phyloP scores from a whole-genome alignment of 2,888 invertebrate genomes.

The Drosophila subsilvestris region DNA sequence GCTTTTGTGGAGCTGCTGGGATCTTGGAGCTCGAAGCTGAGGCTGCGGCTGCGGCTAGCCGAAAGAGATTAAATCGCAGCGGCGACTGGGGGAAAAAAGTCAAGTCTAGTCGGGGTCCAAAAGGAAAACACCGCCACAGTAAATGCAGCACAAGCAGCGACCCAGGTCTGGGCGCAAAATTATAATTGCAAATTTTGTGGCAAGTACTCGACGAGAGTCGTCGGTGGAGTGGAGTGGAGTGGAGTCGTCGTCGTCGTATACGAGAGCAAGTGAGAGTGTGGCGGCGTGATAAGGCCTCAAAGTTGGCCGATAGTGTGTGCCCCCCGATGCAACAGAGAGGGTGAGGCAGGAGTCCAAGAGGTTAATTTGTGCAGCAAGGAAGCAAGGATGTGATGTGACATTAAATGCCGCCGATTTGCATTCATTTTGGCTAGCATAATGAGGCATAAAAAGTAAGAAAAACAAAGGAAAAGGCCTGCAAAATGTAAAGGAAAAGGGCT shows the following conservation, averaged over 20 bases:
- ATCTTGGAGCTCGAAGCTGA: constrained; percentile 50
- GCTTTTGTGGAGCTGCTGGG: constrained; percentile 43
- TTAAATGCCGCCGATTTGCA: constrained; percentile 76
- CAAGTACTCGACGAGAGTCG: constrained; percentile 24
- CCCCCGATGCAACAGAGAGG: constrained; percentile 5
- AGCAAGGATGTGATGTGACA: constrained; percentile 58
- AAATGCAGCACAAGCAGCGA: constrained; percentile 18
- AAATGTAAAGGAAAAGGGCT: not conserved
- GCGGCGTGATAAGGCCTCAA: constrained; percentile 70
- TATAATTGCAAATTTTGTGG: constrained; percentile 77
- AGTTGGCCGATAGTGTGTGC: constrained; percentile 57
- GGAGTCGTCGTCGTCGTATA: not conserved
- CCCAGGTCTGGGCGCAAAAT: constrained; percentile 68
- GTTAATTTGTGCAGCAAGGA: constrained; percentile 11
- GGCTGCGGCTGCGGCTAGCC: constrained; percentile 50
- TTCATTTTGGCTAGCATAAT: constrained; percentile 72
- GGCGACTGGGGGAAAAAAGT: constrained; percentile 39
- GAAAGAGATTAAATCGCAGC: constrained; percentile 39
- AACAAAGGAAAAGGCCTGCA: not conserved
- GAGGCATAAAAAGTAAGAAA: constrained; percentile 34
- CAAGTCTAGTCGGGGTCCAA: constrained; percentile 49
- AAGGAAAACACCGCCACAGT: constrained; percentile 68
- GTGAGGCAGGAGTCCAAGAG: constrained; percentile 1
- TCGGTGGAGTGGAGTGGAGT: not conserved
- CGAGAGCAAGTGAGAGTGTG: constrained; percentile 71